Evolutionary conservation across 2,113 vertebrate genomes (phyloP).

Genomic region (Gorsachius goisagi): DNA sequence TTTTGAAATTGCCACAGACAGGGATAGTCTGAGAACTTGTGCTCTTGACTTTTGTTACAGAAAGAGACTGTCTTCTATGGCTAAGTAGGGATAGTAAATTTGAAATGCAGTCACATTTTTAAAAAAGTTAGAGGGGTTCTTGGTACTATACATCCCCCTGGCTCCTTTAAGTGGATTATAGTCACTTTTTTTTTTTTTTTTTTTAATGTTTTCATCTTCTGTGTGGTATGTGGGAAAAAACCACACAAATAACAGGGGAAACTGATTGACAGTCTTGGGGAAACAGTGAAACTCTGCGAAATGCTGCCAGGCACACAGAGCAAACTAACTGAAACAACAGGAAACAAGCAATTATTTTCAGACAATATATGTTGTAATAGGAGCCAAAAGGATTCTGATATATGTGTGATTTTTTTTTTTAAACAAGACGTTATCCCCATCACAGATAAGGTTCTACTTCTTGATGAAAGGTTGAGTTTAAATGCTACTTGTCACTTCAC

Average conservation of each 20-base stretch:
- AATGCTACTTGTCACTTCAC: not conserved
- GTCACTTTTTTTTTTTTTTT: not conserved
- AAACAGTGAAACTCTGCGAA: not conserved
- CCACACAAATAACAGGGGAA: not conserved
- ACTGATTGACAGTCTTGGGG: not conserved
- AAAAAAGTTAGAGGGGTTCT: not conserved
- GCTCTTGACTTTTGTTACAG: not conserved
- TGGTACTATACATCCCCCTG: not conserved
- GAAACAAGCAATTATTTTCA: not conserved
- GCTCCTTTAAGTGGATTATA: not conserved
- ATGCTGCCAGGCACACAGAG: not conserved
- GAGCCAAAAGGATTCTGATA: not conserved
- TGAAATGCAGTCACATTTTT: not conserved
- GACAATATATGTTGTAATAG: not conserved
- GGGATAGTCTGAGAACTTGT: not conserved
- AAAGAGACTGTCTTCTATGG: not conserved
- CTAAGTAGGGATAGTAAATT: not conserved
- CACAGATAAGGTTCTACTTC: not conserved
- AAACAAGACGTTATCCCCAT: not conserved
- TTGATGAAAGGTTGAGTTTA: not conserved
- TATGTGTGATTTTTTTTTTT: not conserved
- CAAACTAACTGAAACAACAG: not conserved
- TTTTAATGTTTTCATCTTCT: not conserved
- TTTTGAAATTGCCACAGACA: not conserved
- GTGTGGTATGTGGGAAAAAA: not conserved